Base-by-base conservation (phyloP, 2,888 invertebrate genomes). In the Yponomeuta malinellus region DNA sequence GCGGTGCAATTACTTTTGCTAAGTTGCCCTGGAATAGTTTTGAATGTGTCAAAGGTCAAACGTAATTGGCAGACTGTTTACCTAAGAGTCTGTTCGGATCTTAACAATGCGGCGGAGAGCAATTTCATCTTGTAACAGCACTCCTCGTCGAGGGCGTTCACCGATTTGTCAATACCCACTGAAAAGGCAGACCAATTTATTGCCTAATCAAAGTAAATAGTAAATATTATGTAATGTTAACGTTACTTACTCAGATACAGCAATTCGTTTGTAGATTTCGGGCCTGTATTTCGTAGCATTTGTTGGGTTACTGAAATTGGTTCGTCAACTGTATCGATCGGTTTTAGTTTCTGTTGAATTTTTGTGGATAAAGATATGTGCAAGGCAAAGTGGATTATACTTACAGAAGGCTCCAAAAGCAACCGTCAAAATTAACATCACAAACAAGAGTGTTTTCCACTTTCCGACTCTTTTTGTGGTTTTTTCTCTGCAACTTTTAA, bases 71-170 rank as follows among this genome's bases (percentile, higher is more conserved):
- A 10, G 31, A 65, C 29, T 65, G 8, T 48, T 70, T 79, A 89
- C 90, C 88, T 88, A 71, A 90, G 79, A 73, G 80, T 79, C 74
- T 82, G 80, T 76, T 89, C 83, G 12, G 84, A 79, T 77, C 80
- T 80, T 48, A 81, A 82, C 72, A 90, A 81, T 76, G 85, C 81
- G 70, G 81, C 79, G 43, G 83, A 77, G 73, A 90, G 78, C 80
- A 85, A 81, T 74, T 78, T 84, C 81, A 88, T 82, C 76, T 80
- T 82, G 73, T 80, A 77, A 75, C 87, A 86, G 76, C 90, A 90
- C 78, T 85, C 85, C 74, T 84, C 82, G 73, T 78, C 80, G 63
- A 83, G 79, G 72, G 80, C 76, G 68, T 79, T 77, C 69, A 74
- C 73, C 52, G 63, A 63, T 63, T 74, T 72, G 69, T 80, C 76